Percentiles rank a stretch among this genome's conserved stretches.
Evolutionary conservation across 2,113 vertebrate species (phyloP).

Genomic region (Microtus ochrogaster): DNA sequence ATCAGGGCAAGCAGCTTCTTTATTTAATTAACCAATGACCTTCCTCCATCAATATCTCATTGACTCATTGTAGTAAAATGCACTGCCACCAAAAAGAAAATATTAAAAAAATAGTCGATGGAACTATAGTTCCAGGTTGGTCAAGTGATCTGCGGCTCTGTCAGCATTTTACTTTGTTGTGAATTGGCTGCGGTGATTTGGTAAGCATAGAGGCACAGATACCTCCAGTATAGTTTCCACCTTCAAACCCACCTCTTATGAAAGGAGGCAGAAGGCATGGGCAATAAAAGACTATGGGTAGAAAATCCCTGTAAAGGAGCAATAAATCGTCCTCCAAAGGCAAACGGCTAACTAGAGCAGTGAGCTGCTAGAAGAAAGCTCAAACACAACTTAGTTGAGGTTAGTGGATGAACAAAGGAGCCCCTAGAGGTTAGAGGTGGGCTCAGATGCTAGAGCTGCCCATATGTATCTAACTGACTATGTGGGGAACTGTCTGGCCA

Average conservation of each 20-base stretch:
- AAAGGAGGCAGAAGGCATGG: constrained; percentile 10
- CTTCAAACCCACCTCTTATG: neutral
- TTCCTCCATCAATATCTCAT: too few species aligned
- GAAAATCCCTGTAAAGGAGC: neutral
- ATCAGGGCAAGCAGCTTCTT: too few species aligned
- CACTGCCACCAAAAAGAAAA: neutral
- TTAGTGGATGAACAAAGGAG: neutral
- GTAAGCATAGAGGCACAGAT: neutral
- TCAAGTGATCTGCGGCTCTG: neutral
- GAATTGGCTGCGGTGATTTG: neutral
- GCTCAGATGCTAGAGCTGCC: neutral
- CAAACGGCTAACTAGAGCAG: neutral
- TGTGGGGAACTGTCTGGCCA: neutral
- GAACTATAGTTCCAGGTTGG: neutral
- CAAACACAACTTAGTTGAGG: neutral
- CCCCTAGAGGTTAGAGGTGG: neutral
- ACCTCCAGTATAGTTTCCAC: neutral
- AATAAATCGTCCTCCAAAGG: neutral
- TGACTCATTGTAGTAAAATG: neutral
- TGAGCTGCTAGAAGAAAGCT: too few species aligned
- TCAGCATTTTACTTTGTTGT: neutral
- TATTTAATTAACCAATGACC: too few species aligned
- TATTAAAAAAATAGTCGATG: neutral
- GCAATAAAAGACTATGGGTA: neutral
- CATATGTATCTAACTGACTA: neutral